These are phyloP conservation scores for Drosophila rubida DNA, from an alignment of 2,888 invertebrate species.

Conservation along the genomic window DNA sequence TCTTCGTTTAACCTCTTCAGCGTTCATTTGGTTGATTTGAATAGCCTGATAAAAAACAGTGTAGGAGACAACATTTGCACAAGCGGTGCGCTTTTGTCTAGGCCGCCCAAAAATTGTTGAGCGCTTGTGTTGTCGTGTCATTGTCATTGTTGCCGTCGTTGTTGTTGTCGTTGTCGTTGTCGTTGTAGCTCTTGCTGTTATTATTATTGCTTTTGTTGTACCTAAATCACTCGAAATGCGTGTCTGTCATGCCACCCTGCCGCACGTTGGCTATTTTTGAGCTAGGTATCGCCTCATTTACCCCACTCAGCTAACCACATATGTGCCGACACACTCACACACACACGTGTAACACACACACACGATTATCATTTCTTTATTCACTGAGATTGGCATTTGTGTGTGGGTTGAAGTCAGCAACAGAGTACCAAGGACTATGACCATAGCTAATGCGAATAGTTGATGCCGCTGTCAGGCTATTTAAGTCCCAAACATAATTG, in stretches of 20 bases:
- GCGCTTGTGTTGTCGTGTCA: constrained; percentile 35
- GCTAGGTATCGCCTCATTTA: constrained; percentile 49
- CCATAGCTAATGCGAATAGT: constrained; percentile 43
- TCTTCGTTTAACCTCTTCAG: constrained; percentile 3
- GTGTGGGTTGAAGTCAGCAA: constrained; percentile 32
- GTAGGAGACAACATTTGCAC: constrained; percentile 38
- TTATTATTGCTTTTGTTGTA: constrained; percentile 48
- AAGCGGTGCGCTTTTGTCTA: constrained; percentile 53
- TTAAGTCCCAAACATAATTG: constrained; percentile 55
- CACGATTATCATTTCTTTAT: constrained; percentile 43
- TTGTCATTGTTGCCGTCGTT: constrained; percentile 31
- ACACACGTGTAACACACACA: constrained; percentile 4
- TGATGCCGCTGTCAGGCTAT: constrained; percentile 49
- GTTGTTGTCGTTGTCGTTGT: constrained; percentile 39
- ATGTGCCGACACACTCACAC: constrained; percentile 4
- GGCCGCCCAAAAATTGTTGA: constrained; percentile 40
- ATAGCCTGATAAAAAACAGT: constrained; percentile 51
- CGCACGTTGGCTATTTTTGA: constrained; percentile 58
- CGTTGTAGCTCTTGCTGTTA: constrained; percentile 37
- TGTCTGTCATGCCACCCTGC: constrained; percentile 64
- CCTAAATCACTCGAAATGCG: constrained; percentile 73
- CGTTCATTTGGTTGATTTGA: constrained; percentile 48
- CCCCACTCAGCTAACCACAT: constrained; percentile 7
- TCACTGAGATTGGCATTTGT: constrained; percentile 50
- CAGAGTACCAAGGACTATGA: constrained; percentile 14